Percentiles rank a stretch among this genome's conserved stretches.
Conservation (phyloP, 2,797 vertebrate species). For the Mionectes olivaceus region DNA sequence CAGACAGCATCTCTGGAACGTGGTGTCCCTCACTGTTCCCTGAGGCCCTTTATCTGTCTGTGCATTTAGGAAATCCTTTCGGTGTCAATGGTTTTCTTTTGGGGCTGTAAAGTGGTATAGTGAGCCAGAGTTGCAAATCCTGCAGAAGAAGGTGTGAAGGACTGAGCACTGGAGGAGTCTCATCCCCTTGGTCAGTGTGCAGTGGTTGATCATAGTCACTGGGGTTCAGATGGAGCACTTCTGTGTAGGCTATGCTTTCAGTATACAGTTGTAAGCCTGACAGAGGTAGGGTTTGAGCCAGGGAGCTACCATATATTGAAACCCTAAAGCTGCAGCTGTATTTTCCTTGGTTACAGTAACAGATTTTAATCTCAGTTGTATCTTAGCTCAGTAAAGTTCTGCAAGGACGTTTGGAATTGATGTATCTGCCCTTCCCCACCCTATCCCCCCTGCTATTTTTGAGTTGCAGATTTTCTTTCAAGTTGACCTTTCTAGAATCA, state of each 20-base stretch:
- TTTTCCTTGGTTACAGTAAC: background rate
- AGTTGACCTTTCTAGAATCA: background rate
- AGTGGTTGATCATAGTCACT: fast-evolving
- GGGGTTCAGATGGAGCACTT: background rate
- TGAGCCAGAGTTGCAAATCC: background rate
- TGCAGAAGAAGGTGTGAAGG: background rate
- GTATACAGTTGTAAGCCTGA: background rate
- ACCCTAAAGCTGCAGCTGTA: background rate
- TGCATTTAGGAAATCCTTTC: background rate
- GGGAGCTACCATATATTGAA: background rate
- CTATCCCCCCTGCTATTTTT: background rate
- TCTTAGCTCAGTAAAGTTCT: background rate
- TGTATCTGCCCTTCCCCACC: fast-evolving
- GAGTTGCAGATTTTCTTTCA: background rate
- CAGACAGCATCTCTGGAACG: background rate
- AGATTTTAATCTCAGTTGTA: background rate
- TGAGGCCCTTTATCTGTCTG: background rate
- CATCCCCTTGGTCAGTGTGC: fast-evolving
- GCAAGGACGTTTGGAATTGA: background rate
- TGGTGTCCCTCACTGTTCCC: background rate
- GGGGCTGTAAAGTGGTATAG: background rate
- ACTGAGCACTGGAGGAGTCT: background rate
- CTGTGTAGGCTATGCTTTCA: background rate
- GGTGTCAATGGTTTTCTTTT: background rate
- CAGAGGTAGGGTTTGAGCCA: background rate